Conservation (phyloP, 2,797 vertebrate genomes). For the Morus bassanus region DNA sequence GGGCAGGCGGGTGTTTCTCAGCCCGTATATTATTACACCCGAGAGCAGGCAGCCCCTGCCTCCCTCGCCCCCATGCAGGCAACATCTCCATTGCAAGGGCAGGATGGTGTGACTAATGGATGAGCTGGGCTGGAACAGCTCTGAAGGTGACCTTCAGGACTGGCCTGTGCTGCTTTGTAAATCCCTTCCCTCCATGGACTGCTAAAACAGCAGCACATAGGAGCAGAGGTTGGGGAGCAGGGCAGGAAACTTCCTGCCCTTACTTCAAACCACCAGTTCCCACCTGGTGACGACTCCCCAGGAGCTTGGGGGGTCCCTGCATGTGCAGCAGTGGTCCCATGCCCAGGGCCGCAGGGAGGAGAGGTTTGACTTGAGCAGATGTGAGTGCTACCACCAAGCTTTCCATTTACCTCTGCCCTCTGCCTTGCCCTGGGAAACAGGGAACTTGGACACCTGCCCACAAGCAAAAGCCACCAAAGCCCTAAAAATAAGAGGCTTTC, state of each 20-base stretch:
- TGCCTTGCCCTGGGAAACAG: neutral
- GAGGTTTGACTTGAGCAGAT: neutral
- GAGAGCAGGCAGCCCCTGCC: neutral
- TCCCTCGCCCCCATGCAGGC: neutral
- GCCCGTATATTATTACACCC: neutral
- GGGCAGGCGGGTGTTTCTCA: neutral
- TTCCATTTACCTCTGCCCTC: neutral
- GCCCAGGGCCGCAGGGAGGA: neutral
- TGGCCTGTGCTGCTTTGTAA: neutral
- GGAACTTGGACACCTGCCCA: neutral
- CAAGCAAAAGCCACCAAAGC: neutral
- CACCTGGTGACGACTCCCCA: neutral
- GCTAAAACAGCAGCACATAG: neutral
- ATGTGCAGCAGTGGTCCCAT: neutral
- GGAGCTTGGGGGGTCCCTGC: neutral
- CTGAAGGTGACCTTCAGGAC: constrained; percentile 17
- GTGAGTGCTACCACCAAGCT: neutral
- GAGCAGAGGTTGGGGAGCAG: neutral
- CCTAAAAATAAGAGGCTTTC: neutral
- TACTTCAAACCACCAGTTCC: neutral
- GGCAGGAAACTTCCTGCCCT: neutral
- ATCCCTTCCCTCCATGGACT: neutral
- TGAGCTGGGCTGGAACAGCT: neutral
- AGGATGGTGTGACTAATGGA: neutral
- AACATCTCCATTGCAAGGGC: neutral